Evolutionary conservation across 2,797 vertebrate genomes (phyloP).

Genomic region (Valencia hispanica): DNA sequence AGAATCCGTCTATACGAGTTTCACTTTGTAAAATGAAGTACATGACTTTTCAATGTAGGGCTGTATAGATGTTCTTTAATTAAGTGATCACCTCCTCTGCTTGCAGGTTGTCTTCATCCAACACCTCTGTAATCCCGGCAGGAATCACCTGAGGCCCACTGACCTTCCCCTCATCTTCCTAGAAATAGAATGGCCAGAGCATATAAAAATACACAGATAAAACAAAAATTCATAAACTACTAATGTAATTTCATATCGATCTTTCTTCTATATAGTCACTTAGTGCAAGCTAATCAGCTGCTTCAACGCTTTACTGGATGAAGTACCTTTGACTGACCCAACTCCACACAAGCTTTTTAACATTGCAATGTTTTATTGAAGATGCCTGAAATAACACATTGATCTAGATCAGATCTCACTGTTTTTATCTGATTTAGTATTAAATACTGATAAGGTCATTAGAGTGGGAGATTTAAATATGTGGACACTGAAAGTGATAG

Average conservation of each 20-base stretch:
- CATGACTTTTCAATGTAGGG: neutral
- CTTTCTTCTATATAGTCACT: neutral
- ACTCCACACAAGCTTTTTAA: neutral
- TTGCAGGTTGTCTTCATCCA: conserved; percentile 88
- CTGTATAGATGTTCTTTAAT: neutral
- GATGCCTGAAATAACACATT: no score
- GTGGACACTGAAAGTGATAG: no score
- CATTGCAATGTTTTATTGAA: neutral
- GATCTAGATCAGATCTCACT: no score
- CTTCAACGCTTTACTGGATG: neutral
- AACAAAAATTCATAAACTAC: no score
- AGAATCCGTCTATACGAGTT: neutral
- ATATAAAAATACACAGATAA: neutral
- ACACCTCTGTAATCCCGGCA: conserved; percentile 78
- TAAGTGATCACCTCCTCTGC: conserved; percentile 88
- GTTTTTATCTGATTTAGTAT: no score
- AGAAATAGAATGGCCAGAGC: conserved; percentile 3
- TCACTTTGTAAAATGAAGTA: neutral
- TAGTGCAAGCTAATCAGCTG: neutral
- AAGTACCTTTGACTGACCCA: neutral
- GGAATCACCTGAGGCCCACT: conserved; percentile 72
- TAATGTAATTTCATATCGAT: neutral
- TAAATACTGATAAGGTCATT: no score
- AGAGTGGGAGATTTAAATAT: no score
- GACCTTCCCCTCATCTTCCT: conserved; percentile 87